Base-by-base conservation (phyloP, 2,888 invertebrate genomes). In the Harpagoxenus sublaevis region DNA sequence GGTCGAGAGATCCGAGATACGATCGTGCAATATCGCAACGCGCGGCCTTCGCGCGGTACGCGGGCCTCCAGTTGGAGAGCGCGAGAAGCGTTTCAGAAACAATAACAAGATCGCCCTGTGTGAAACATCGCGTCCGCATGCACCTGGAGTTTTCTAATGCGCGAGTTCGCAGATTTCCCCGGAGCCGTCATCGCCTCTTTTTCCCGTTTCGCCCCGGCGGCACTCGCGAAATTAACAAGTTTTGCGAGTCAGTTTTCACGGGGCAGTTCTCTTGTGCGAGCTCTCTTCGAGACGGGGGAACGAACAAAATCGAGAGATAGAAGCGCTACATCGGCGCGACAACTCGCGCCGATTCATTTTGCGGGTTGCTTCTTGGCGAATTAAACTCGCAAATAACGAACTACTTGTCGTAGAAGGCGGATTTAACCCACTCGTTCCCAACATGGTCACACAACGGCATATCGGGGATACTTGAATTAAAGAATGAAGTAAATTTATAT, bases 111-210 rank as follows among this genome's bases (percentile, higher is more conserved):
- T 86, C 78, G 84, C 84, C 83, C 83, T 68, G 75, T 73, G 68
- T 73, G 68, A 77, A 70, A 73, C 55, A 79, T 86, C 78, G 53
- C 81, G 77, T 87, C 79, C 68, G 83, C 65, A 78, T 48, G 62
- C 78, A 53, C 55, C 18, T 66, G 65, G 84, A 90, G 86, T 91
- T 91, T 91, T 85, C 85, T 88, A 89, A 88, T 84, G 85, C 85
- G 88, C 84, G 86, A 88, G 84, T 88, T 89, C 84, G 90, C 87
- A 88, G 89, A 91, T 90, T 90, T 91, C 90, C 90, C 87, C 79
- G 83, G 87, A 90, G 91, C 87, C 84, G 77, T 78, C 86, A 85
- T 89, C 83, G 87, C 45, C 84, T 83, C 77, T 78, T 71, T 79
- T 5, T 60, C 39, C 39, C 39, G 57, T 83, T 85, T 89, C 73